A percentile compares a stretch with the other conserved stretches of the same genome.
Conservation (phyloP, 2,797 vertebrate genomes). For the Clarias platycephalus region DNA sequence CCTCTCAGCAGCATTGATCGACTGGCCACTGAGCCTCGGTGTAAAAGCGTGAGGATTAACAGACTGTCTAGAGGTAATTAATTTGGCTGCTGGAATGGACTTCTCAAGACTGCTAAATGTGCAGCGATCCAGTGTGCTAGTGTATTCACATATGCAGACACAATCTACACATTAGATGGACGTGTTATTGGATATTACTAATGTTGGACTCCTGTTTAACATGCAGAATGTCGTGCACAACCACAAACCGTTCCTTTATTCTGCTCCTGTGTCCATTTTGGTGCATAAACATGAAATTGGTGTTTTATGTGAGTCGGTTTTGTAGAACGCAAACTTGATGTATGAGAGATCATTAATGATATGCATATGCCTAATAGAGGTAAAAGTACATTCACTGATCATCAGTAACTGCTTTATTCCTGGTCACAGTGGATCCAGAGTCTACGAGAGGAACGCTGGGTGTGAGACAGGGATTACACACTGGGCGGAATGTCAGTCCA, state of each 20-base stretch:
- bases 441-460: neutral
- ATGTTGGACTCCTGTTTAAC: neutral
- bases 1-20: conserved; percentile 53
- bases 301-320: neutral
- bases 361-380: neutral
- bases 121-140: conserved; percentile 43
- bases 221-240: neutral
- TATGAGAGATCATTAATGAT: neutral
- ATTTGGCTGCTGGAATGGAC: conserved; percentile 60
- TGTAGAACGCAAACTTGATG: neutral
- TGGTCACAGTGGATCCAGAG: neutral
- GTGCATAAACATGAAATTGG: neutral
- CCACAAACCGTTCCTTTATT: neutral
- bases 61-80: conserved; percentile 61
- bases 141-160: conserved; percentile 18
- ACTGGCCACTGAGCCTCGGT: conserved; percentile 61
- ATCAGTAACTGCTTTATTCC: neutral
- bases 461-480: neutral
- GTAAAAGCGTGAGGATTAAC: conserved; percentile 63
- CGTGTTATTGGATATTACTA: neutral
- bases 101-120: conserved; percentile 59
- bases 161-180: neutral
- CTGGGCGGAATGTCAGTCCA: neutral
- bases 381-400: neutral
- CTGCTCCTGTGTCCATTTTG: neutral